Base-by-base conservation (phyloP, 2,797 vertebrate species). In the Pseudomugil gertrudae region DNA sequence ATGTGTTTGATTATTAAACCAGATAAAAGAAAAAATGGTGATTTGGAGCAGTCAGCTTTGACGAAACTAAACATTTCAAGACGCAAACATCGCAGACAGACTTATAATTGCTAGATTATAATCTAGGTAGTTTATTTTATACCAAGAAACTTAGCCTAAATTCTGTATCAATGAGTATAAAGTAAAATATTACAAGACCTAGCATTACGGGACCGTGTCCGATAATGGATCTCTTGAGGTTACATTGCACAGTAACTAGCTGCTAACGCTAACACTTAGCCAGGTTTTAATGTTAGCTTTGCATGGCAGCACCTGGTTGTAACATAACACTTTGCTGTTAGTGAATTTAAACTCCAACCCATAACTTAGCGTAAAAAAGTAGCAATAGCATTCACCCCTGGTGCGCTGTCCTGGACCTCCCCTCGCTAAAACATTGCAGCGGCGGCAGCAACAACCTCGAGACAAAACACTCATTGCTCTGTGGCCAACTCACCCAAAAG, bases 401-500 rank as follows among this genome's bases (percentile, higher is more conserved):
- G 24, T n/a, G 56, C 6, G 60, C 26, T 50, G 30, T 56, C 27
- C 30, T 5, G 55, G 51, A 72, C 67, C 66, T 61, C 11, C 63
- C 32, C 19, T 29, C 53, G 74, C 72, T 73, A 76, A 77, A 74
- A 26, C 64, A 50, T 32, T 67, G 69, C 75, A 78, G 67, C 78
- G 32, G 66, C 74, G 58, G 71, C 58, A 71, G 63, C 79, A 75
- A 70, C 69, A 83, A 57, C 66, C 78, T 72, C 65, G 60, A 76
- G 75, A 87, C 81, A 81, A 75, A 81, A 80, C 80, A 77, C 63
- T 33, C 70, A 59, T 64, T 71, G 75, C 54, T 66, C 78, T 66
- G 59, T 5, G 81, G 63, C 33, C 43, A 86, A 91, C 91, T 92
- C 87, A 92, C 91, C 89, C 81, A 45, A 63, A 72, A 83, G 76